Base-by-base conservation (phyloP, 2,113 vertebrate species). In the Seriola dumerili region DNA sequence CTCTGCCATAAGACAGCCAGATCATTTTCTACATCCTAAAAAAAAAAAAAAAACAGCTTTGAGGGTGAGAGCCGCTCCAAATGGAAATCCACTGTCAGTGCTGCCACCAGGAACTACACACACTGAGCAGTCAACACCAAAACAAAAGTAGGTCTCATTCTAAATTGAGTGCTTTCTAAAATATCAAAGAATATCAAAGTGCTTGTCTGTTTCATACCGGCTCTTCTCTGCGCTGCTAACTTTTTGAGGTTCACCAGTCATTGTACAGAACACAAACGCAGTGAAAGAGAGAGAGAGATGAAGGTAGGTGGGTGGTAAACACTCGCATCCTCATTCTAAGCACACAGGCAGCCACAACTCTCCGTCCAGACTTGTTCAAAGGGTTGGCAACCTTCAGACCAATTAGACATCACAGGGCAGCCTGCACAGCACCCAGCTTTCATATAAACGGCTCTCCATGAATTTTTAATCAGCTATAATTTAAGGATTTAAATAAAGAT, bases 381-480 rank as follows among this genome's bases (percentile, higher is more conserved):
- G 93, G 85, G 89, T 83, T 94, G 89, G 88, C 92, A 94, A 94
- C 94, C 91, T 94, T 94, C 93, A 92, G 91, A 94, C 93, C 93
- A 94, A 95, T 94, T 94, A 95, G 88, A 95, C 92, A 94, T 93
- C 93, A 94, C 93, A 95, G 91, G 87, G 88, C 91, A 89, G 92
- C 78, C 88, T 82, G 91, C 92, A 86, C 93, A 91, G 92, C 92
- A 76, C 72, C 91, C 89, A 74, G 90, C 91, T 88, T 85, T 92
- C 89, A 93, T 87, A 91, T 92, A 92, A 95, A 95, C 85, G 90
- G 72, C 85, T 88, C 89, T 71, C 79, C 90, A 92, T 93, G 91
- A 89, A 95, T 95, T 93, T 95, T 95, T 95, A 94, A 95, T 94
- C 89, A 92, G 89, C 89, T 93, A 93, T 95, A 94, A 95, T 95